Conservation (phyloP, 1,140 invertebrate genomes). For the Euura saliciscinereae region DNA sequence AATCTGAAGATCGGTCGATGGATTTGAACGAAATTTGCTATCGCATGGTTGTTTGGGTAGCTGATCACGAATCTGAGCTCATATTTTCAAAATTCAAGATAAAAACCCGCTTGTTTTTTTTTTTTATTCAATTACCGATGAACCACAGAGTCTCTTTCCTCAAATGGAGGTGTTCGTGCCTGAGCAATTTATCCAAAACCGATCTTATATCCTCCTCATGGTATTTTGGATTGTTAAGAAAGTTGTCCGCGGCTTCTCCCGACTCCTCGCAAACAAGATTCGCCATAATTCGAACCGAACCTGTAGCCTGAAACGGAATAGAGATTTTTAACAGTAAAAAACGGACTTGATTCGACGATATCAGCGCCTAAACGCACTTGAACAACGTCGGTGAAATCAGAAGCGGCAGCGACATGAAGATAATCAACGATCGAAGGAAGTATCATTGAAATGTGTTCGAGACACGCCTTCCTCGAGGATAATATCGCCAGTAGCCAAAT, state of each 20-base stretch:
- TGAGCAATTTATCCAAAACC: conserved; percentile 39
- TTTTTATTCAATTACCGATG: conserved; percentile 38
- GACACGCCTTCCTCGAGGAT: conserved; percentile 40
- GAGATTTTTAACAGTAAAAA: conserved; percentile 13
- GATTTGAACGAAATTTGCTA: too few species aligned
- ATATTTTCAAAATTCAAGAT: too few species aligned
- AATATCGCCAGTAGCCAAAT: conserved; percentile 49
- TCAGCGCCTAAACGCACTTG: conserved; percentile 21
- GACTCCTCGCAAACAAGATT: conserved; percentile 39
- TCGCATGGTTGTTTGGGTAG: too few species aligned
- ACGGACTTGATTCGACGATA: conserved; percentile 6
- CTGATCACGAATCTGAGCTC: too few species aligned
- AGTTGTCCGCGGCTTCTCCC: conserved; percentile 32
- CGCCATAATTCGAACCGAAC: conserved; percentile 44
- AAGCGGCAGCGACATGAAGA: conserved; percentile 17
- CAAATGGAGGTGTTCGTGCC: conserved; percentile 40
- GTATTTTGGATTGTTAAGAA: conserved; percentile 42
- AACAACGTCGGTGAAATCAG: conserved; percentile 11
- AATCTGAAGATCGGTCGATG: too few species aligned
- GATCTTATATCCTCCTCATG: conserved; percentile 22
- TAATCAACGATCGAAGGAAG: conserved; percentile 22
- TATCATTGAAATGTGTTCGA: conserved; percentile 23
- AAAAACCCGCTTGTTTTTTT: too few species aligned
- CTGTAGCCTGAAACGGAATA: conserved; percentile 36
- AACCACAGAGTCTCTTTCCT: conserved; percentile 53